Evolutionary conservation across 37 sponge, comb jelly and placozoan genomes (phyloP).

Genomic region (Tethya wilhelma): DNA sequence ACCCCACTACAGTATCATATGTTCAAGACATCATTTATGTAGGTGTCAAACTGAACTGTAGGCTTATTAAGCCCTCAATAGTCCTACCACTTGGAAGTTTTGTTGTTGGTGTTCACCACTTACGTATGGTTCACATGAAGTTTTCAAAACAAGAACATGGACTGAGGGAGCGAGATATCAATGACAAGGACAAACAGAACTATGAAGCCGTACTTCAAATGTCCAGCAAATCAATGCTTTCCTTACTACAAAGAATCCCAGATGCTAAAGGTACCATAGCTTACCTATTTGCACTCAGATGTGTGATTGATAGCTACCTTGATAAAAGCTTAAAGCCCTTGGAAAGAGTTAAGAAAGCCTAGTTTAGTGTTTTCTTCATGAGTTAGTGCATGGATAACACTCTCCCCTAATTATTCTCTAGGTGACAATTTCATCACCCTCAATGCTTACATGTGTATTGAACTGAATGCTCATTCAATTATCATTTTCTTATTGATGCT

Average conservation of each 20-base stretch:
- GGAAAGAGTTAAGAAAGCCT: constrained; percentile 38
- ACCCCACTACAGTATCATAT: constrained; percentile 39
- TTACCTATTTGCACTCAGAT: constrained; percentile 13
- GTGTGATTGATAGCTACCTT: constrained; percentile 56
- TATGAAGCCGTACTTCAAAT: constrained; percentile 34
- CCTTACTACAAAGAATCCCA: constrained; percentile 43
- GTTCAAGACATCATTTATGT: constrained; percentile 63
- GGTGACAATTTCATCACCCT: no score
- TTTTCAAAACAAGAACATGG: constrained; percentile 51
- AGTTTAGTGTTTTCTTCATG: constrained; percentile 50
- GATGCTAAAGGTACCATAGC: constrained; percentile 46
- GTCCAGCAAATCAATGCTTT: background rate
- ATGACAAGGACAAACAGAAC: constrained; percentile 62
- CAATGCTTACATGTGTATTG: constrained; percentile 60
- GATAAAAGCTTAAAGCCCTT: constrained; percentile 33
- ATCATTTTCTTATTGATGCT: constrained; percentile 17
- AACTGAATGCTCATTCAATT: constrained; percentile 62
- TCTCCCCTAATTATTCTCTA: no score
- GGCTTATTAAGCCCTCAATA: constrained; percentile 48
- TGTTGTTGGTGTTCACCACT: constrained; percentile 48
- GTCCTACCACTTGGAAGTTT: constrained; percentile 52
- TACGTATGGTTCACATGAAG: constrained; percentile 7
- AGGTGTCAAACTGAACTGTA: constrained; percentile 44
- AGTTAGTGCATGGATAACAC: no score
- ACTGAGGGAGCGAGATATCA: constrained; percentile 29